Conservation (phyloP, 2,888 invertebrate genomes). For the Caradrina kadenii region DNA sequence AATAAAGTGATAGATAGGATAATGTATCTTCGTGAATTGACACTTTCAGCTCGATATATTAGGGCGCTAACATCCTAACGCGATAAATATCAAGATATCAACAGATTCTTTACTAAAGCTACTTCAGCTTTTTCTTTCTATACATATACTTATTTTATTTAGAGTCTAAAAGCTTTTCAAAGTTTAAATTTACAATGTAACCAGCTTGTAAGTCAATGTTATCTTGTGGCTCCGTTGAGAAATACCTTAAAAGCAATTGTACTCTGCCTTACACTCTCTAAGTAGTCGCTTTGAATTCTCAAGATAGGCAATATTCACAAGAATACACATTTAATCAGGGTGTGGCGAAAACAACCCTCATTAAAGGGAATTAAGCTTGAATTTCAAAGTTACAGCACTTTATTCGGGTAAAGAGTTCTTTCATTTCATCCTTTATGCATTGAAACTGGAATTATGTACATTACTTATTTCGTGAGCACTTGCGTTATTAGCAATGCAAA, state of each 20-base stretch:
- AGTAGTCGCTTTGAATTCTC: slow-evolving; percentile 30
- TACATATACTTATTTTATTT: slow-evolving; percentile 26
- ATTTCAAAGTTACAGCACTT: slow-evolving; percentile 42
- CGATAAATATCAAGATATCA: slow-evolving; percentile 15
- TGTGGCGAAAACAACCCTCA: slow-evolving; percentile 54
- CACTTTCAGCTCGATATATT: slow-evolving; percentile 11
- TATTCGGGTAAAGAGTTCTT: slow-evolving; percentile 49
- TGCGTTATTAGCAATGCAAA: slow-evolving; percentile 28
- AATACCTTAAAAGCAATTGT: slow-evolving; percentile 46
- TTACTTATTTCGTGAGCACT: slow-evolving; percentile 18
- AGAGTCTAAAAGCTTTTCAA: slow-evolving; percentile 49
- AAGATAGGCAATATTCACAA: slow-evolving; percentile 38
- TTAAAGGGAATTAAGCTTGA: slow-evolving; percentile 58
- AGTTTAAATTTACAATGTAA: slow-evolving; percentile 44
- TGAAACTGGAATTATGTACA: slow-evolving; percentile 41
- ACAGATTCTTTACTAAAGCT: slow-evolving; percentile 16
- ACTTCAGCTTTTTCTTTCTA: slow-evolving; percentile 15
- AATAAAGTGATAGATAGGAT: neutral
- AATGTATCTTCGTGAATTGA: slow-evolving; percentile 8
- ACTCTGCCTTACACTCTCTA: slow-evolving; percentile 18
- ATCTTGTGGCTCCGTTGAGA: slow-evolving; percentile 19
- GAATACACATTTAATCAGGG: slow-evolving; percentile 54
- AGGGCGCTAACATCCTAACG: slow-evolving; percentile 11
- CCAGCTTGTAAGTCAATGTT: slow-evolving; percentile 32
- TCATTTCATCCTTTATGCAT: slow-evolving; percentile 60